These are phyloP conservation scores for Picus viridis DNA, from an alignment of 2,797 vertebrate genomes.

Conservation along the genomic window DNA sequence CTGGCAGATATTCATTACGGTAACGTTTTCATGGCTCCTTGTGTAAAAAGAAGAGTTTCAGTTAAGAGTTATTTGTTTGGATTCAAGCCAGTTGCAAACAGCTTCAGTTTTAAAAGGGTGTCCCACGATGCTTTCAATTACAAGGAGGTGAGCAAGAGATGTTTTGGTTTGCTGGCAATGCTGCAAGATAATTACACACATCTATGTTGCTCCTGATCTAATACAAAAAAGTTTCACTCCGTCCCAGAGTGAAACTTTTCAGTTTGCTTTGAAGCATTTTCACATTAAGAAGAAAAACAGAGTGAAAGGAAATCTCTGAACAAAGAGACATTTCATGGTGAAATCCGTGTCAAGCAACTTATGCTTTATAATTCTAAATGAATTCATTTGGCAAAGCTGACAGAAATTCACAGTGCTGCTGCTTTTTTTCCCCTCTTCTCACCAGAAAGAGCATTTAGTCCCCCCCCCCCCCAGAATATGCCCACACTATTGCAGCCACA, in stretches of 20 bases:
- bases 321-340: constrained; percentile 22
- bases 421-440: background rate
- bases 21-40: constrained; percentile 19
- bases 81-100: background rate
- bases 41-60: constrained; percentile 35
- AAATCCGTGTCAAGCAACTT: constrained; percentile 27
- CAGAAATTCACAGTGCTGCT: background rate
- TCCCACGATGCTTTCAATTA: constrained; percentile 3
- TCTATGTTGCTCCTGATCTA: constrained; percentile 18
- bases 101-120: constrained; percentile 20
- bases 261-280: background rate
- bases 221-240: constrained; percentile 17
- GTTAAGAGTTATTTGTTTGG: constrained; percentile 45
- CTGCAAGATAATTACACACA: constrained; percentile 35
- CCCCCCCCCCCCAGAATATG: rapidly evolving
- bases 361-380: constrained; percentile 15
- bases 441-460: background rate
- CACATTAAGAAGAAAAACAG: background rate
- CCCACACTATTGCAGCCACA: background rate
- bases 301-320: constrained; percentile 33
- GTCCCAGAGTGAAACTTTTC: constrained; percentile 25
- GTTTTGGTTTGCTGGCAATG: constrained; percentile 22
- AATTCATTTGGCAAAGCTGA: constrained; percentile 36
- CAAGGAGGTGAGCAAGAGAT: constrained; percentile 24
- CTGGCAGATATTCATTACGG: constrained; percentile 24